Evolutionary conservation across 2,888 invertebrate species (phyloP).

Genomic region (Anticlea derivata): DNA sequence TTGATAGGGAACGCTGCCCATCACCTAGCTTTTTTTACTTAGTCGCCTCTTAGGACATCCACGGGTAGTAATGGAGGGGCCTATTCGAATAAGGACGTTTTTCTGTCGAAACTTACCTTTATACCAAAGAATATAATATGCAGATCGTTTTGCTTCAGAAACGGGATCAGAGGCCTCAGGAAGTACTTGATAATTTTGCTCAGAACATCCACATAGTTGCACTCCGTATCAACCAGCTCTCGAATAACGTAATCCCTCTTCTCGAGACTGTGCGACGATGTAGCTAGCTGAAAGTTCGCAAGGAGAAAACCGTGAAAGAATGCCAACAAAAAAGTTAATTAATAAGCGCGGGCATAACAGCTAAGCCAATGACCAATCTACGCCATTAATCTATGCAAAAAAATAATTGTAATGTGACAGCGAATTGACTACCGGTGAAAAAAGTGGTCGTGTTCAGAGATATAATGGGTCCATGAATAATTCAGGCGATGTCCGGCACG

Average conservation of each 20-base stretch:
- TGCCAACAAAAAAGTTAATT: slow-evolving; percentile 15
- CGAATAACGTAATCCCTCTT: slow-evolving; percentile 96
- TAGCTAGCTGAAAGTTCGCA: slow-evolving; percentile 65
- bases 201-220: slow-evolving; percentile 97
- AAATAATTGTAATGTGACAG: slow-evolving; percentile 35
- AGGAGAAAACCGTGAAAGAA: slow-evolving; percentile 23
- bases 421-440: slow-evolving; percentile 40
- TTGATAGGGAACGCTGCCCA: too few species aligned
- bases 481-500: slow-evolving; percentile 58
- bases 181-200: slow-evolving; percentile 92
- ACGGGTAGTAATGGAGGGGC: too few species aligned
- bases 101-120: slow-evolving; percentile 89
- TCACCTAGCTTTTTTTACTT: too few species aligned
- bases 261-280: slow-evolving; percentile 86
- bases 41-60: too few species aligned
- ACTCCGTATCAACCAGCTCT: slow-evolving; percentile 98
- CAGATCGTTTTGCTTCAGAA: slow-evolving; percentile 89
- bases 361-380: slow-evolving; percentile 44
- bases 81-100: too few species aligned
- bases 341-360: slow-evolving; percentile 34
- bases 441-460: slow-evolving; percentile 59
- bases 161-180: slow-evolving; percentile 88
- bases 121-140: slow-evolving; percentile 95
- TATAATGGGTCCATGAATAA: slow-evolving; percentile 67
- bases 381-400: slow-evolving; percentile 38